Conservation (phyloP, 2,888 invertebrate genomes). For the Eupeodes luniger region DNA sequence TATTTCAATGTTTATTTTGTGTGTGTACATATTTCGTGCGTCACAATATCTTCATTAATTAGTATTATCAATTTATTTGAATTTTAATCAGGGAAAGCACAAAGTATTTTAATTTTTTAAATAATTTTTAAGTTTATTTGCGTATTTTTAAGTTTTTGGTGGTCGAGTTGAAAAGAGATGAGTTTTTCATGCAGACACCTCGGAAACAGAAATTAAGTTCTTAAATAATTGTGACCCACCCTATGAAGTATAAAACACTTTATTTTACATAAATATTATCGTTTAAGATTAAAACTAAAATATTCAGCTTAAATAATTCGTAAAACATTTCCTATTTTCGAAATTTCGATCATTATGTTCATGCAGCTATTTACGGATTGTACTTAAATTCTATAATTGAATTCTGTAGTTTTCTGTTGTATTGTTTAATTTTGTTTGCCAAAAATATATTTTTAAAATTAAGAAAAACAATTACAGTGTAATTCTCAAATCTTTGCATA, state of each 20-base stretch:
- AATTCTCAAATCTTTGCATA: conserved; percentile 58
- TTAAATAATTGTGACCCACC: too few species aligned
- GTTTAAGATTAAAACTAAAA: too few species aligned
- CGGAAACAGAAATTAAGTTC: not conserved
- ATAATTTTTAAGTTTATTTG: conserved; percentile 1
- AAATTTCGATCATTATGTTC: too few species aligned
- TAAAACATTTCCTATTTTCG: too few species aligned
- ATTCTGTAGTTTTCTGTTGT: not conserved
- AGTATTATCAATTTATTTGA: conserved; percentile 35
- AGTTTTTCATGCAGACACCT: not conserved
- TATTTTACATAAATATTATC: too few species aligned
- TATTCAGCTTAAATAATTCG: too few species aligned
- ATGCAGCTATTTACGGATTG: not conserved
- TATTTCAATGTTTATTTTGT: conserved; percentile 28
- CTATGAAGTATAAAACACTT: too few species aligned
- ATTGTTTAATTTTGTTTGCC: conserved; percentile 45
- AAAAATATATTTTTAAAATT: conserved; percentile 35
- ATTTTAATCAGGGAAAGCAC: conserved; percentile 52
- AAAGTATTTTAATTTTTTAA: conserved; percentile 52
- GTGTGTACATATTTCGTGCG: not conserved
- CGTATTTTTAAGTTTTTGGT: not conserved
- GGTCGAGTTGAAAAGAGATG: not conserved
- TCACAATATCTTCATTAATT: not conserved
- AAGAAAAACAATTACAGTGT: conserved; percentile 5
- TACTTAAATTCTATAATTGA: conserved; percentile 14